phyloP scores from a whole-genome alignment of 2,888 invertebrate species.

The Pasiphila rectangulata region DNA sequence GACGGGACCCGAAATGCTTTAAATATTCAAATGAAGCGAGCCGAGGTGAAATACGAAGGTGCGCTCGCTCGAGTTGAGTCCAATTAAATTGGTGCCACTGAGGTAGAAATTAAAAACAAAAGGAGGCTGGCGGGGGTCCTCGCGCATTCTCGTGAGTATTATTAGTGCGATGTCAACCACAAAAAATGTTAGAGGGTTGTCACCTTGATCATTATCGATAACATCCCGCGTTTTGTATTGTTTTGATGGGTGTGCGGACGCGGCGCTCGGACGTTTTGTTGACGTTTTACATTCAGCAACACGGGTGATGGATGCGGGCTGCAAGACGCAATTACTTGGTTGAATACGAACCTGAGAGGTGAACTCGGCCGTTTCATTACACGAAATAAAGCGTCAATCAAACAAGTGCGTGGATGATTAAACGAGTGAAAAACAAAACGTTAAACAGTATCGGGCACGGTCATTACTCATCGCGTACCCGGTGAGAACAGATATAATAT shows the following conservation, averaged over 20 bases:
- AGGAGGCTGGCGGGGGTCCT: constrained; percentile 75
- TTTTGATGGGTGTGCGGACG: constrained; percentile 76
- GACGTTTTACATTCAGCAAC: constrained; percentile 67
- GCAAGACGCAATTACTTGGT: constrained; percentile 39
- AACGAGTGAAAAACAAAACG: constrained; percentile 62
- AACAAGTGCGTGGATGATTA: constrained; percentile 52
- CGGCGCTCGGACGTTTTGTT: constrained; percentile 60
- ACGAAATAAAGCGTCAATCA: constrained; percentile 61
- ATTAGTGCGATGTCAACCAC: constrained; percentile 80
- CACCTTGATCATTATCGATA: constrained; percentile 75
- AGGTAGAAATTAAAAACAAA: constrained; percentile 82
- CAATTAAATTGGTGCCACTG: constrained; percentile 82
- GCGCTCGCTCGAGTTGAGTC: constrained; percentile 77
- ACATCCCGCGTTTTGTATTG: constrained; percentile 79
- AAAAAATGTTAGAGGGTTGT: constrained; percentile 77
- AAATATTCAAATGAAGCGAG: constrained; percentile 81
- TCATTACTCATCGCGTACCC: constrained; percentile 64
- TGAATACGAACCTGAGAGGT: constrained; percentile 17
- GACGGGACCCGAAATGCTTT: constrained; percentile 76
- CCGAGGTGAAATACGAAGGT: constrained; percentile 80
- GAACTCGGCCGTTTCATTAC: constrained; percentile 33
- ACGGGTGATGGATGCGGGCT: constrained; percentile 62
- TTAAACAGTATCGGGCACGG: constrained; percentile 54
- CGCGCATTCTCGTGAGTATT: constrained; percentile 80
- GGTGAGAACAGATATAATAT: constrained; percentile 77